phyloP scores from a whole-genome alignment of 92 coral and sea anemone species.

The Zoanthus sociatus region DNA sequence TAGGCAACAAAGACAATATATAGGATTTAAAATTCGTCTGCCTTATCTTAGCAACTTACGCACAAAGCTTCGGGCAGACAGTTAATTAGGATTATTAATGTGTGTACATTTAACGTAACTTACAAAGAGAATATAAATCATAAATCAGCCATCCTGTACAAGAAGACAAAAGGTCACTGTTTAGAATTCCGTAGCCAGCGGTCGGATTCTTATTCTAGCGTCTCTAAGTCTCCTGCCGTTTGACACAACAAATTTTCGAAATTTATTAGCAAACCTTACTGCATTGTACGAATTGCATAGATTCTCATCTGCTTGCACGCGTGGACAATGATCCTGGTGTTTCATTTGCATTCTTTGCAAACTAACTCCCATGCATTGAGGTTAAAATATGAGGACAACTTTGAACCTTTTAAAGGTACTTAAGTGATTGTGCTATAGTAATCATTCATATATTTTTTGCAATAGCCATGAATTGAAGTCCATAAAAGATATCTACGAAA shows the following conservation, averaged over 20 bases:
- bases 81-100: not conserved
- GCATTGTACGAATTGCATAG: slow-evolving; percentile 10
- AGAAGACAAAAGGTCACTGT: slow-evolving; percentile 20
- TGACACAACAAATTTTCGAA: not conserved
- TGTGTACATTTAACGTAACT: slow-evolving; percentile 1
- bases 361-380: not conserved
- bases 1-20: not conserved
- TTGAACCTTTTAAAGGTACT: no score
- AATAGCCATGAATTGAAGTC: no score
- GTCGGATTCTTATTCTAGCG: not conserved
- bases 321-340: not conserved
- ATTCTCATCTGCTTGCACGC: not conserved
- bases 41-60: not conserved
- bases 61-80: not conserved
- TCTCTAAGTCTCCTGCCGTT: not conserved
- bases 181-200: slow-evolving; percentile 1
- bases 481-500: no score
- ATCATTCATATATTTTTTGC: no score
- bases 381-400: not conserved
- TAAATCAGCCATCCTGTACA: no score
- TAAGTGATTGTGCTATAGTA: no score
- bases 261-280: slow-evolving; percentile 20
- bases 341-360: not conserved
- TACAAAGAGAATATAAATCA: not conserved
- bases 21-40: not conserved